Base-by-base conservation (phyloP, 2,888 invertebrate species). In the Cryptus viduatorius region DNA sequence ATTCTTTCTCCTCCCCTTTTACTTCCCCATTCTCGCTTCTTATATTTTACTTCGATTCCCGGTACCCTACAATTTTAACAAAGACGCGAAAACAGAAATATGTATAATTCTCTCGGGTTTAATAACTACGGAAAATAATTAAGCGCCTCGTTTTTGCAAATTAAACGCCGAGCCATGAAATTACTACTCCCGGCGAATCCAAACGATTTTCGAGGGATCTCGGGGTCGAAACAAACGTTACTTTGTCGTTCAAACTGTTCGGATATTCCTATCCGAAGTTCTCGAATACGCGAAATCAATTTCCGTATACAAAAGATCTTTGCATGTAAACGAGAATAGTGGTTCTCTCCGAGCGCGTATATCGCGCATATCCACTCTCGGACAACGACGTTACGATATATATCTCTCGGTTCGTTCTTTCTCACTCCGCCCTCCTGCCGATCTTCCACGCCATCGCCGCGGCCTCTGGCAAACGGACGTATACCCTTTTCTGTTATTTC, bases 391-490 rank as follows among this genome's bases (percentile, higher is more conserved):
- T 71, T 59, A 64, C 61, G 44, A 78, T 68, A 71, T 79, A 71
- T 64, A 56, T 79, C 64, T 79, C 71, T 37, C 37, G 37, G 61
- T 71, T 79, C 44, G 42, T 37, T 46, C 67, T 48, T 50, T 65
- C 53, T 79, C 72, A 14, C 56, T 71, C 61, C 29, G 71, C 65
- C 72, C 65, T 53, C n/a, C 69, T n/a, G 31, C 44, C 53, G 79
- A 71, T 82, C 77, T 71, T 46, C 61, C 53, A 56, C 44, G 48
- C 65, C 72, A 72, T 73, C 65, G 72, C 29, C 64, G 48, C 19
- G 72, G 59, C 53, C 65, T 72, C 59, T 29, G 72, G 72, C 48
- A 65, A 64, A 44, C 67, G 71, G 48, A 78, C 59, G 82, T 78
- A 67, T 71, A 65, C 44, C 53, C 71, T 50, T 77, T 71, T 37